These are phyloP conservation scores for Toxostoma redivivum DNA, from an alignment of 2,113 vertebrate genomes.

Conservation along the genomic window DNA sequence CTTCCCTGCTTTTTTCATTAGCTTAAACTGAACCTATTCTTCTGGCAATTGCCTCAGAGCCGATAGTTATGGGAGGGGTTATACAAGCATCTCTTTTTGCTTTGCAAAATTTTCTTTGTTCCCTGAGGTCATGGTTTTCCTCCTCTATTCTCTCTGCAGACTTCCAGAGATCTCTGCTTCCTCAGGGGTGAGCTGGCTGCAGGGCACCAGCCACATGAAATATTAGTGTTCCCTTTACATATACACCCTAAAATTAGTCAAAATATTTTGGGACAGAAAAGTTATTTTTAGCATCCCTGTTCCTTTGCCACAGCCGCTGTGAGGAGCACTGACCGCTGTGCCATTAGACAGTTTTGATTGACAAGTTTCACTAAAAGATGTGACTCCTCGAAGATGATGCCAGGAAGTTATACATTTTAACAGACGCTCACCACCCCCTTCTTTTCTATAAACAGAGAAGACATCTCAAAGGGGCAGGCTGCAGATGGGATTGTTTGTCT, in stretches of 20 bases:
- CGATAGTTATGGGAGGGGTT: not conserved
- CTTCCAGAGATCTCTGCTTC: not conserved
- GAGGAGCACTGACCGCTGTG: not conserved
- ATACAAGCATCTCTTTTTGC: not conserved
- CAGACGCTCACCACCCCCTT: conserved; percentile 11
- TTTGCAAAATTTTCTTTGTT: not conserved
- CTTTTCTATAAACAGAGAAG: conserved; percentile 47
- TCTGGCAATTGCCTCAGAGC: not conserved
- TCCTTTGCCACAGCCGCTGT: not conserved
- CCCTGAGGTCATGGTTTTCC: not conserved
- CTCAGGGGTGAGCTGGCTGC: not conserved
- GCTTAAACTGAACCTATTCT: not conserved
- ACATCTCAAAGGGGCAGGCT: conserved; percentile 7
- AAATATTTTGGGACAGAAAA: not conserved
- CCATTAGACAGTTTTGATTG: not conserved
- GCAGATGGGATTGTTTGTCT: conserved; percentile 47
- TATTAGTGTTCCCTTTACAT: not conserved
- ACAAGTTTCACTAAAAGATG: not conserved
- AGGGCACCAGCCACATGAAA: not conserved
- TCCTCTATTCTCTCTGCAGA: not conserved
- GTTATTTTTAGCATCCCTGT: not conserved
- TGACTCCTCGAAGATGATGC: not conserved
- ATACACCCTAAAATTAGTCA: not conserved
- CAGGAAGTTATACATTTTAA: not conserved
- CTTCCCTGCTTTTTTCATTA: not conserved